phyloP scores from a whole-genome alignment of 1,140 invertebrate genomes.

The Phocides pigmalion region DNA sequence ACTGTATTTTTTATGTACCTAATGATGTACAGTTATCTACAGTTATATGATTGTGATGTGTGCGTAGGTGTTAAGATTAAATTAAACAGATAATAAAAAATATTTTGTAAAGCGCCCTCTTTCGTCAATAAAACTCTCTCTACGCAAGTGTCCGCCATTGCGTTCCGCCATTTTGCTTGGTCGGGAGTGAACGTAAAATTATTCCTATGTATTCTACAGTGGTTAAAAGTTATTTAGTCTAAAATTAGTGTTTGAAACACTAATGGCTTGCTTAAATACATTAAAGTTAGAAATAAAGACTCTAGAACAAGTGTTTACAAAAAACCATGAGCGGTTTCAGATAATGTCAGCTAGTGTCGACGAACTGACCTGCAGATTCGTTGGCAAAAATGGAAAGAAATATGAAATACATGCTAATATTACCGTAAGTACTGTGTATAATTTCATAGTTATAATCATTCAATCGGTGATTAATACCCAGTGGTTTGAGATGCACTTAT shows the following conservation, averaged over 20 bases:
- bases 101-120: conserved; percentile 55
- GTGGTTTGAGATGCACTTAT: conserved; percentile 54
- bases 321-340: conserved; percentile 98
- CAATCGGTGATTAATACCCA: neutral
- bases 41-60: neutral
- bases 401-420: conserved; percentile 99
- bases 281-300: conserved; percentile 99
- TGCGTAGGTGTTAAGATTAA: conserved; percentile 8
- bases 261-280: conserved; percentile 98
- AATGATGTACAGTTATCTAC: too few species aligned
- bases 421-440: conserved; percentile 90
- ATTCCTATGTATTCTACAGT: conserved; percentile 77
- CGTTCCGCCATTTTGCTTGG: conserved; percentile 81
- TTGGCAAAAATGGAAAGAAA: conserved; percentile 96
- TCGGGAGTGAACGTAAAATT: conserved; percentile 79
- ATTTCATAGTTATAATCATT: conserved; percentile 9
- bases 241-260: conserved; percentile 78
- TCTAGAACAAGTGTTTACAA: conserved; percentile 96
- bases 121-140: conserved; percentile 50
- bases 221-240: conserved; percentile 70
- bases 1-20: too few species aligned
- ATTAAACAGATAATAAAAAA: conserved; percentile 34
- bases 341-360: conserved; percentile 98
- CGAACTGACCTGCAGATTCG: conserved; percentile 98
- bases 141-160: conserved; percentile 55